Evolutionary conservation across 2,797 vertebrate genomes (phyloP).

Genomic region (Sarcophilus harrisii): DNA sequence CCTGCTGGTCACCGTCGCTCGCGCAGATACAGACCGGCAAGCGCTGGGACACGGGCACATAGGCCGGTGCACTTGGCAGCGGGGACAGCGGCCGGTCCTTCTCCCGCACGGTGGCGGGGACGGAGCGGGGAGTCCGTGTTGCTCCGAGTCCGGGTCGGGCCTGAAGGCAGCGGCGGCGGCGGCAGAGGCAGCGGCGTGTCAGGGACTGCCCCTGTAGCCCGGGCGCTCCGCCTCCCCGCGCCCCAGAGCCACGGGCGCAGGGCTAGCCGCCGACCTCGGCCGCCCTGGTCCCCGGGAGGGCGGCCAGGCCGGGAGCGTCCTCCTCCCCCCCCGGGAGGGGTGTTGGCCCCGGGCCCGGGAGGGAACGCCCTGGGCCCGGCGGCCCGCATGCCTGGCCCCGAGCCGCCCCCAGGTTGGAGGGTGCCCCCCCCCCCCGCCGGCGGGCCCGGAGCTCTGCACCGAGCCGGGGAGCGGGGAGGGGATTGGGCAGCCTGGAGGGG

Average conservation of each 20-base stretch:
- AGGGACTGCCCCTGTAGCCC: slow-evolving; percentile 76
- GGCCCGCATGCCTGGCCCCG: not conserved
- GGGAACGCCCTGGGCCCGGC: no score
- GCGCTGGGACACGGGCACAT: slow-evolving; percentile 26
- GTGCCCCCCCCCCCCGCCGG: slow-evolving; percentile 82
- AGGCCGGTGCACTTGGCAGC: not conserved
- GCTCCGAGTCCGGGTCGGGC: not conserved
- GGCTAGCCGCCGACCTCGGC: slow-evolving; percentile 81
- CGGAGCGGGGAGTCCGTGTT: not conserved
- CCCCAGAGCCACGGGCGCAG: not conserved
- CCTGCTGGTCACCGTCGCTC: slow-evolving; percentile 37
- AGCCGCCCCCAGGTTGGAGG: slow-evolving; percentile 42
- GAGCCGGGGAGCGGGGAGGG: slow-evolving; percentile 66
- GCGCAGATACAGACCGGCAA: slow-evolving; percentile 26
- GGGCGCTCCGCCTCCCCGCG: slow-evolving; percentile 80
- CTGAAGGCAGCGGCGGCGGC: slow-evolving; percentile 74
- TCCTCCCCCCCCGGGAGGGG: slow-evolving; percentile 49
- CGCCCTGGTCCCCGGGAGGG: slow-evolving; percentile 1
- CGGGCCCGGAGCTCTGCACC: slow-evolving; percentile 78
- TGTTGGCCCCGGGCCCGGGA: not conserved
- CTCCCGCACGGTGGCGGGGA: not conserved
- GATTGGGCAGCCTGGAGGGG: not conserved
- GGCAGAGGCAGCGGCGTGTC: slow-evolving; percentile 85
- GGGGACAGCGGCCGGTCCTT: not conserved
- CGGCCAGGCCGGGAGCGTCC: slow-evolving; percentile 32